Evolutionary conservation across 2,113 vertebrate species (phyloP), one percentile per base, ranked within the genome.

Genomic region (Macaca nemestrina): DNA sequence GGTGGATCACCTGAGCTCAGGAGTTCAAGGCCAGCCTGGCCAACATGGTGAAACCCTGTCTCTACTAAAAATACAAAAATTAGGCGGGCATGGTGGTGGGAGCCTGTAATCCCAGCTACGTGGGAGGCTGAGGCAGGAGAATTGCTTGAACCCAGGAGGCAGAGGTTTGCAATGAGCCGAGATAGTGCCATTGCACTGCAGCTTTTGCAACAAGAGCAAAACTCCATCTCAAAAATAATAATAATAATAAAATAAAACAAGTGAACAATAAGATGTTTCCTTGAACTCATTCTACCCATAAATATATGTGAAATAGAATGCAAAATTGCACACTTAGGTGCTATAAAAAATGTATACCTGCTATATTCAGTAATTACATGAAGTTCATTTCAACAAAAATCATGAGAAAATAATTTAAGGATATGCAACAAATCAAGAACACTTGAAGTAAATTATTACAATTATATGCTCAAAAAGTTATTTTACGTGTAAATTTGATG

Each of bases 401-500:
- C 79, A 52, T 32, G 6, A 23, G n/a, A 43, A 55, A 84, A 72
- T 4, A 61, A 35, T 81, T 67, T 88, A 90, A 78, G 7, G 40
- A 59, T 84, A 61, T 48, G 2, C 16, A 75, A 8, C 25, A 90
- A 94, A 55, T 18, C 52, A 81, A 75, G 40, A 70, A 79, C 50
- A 38, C 16, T 40, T 83, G 72, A 85, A 79, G 20, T 72, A 52
- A 80, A 43, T 18, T 89, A 57, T 48, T 86, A 25, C 2, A 87
- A 61, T 68, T 92, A 6, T 30, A 6, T 8, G 14, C 81, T 88
- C 55, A 45, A 20, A 83, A 43, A 73, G 35, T 76, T 79, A 52
- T 72, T 95, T 92, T 84, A 48, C 75, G 7, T 67, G 27, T 25
- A 94, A 92, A 84, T 67, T 94, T 90, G 38, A 52, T 93, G 14